Evolutionary conservation across 2,113 vertebrate species (phyloP), one percentile per base, ranked within the genome.

Genomic region (Erythrocebus patas): DNA sequence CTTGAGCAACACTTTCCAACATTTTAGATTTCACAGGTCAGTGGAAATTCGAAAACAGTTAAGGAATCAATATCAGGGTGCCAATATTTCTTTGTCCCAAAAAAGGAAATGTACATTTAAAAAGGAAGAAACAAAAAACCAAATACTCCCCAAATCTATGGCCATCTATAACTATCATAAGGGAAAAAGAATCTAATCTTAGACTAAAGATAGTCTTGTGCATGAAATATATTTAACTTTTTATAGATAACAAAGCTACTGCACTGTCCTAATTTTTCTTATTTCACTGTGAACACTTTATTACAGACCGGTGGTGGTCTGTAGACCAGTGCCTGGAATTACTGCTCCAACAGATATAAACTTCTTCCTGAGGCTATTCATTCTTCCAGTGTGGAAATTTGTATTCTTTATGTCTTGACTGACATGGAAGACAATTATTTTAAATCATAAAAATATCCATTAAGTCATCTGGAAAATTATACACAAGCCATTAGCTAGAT

Each of bases 401-500:
- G 68, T 40, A 73, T 82, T 81, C 89, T 94, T 96, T 79, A 76
- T 72, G 48, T 68, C 52, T 89, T 81, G 57, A 18, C 55, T 82
- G 59, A 76, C 59, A 85, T 61, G 91, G 83, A 96, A 94, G 79
- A 79, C 75, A 91, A 95, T 96, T 96, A 89, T 73, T 95, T 82
- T 93, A 95, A 86, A 86, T 93, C 68, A 87, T 95, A 88, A 95
- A 96, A 78, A 96, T 73, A 68, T 68, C 55, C 85, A 96, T 86
- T 93, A 96, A 93, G 68, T 52, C 93, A 40, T 92, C 95, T 96
- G 52, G 87, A 93, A 97, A 96, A 79, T 78, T 68, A 93, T 89
- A 80, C 13, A 92, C 61, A 95, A 96, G 70, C 83, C 83, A 93
- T 96, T 95, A 96, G 73, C 22, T 64, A 93, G 32, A 92, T 92